A percentile compares a stretch with the other conserved stretches of the same genome.
These are phyloP conservation scores for Oryctes rhinoceros DNA, from an alignment of 1,140 invertebrate species.

Conservation along the genomic window DNA sequence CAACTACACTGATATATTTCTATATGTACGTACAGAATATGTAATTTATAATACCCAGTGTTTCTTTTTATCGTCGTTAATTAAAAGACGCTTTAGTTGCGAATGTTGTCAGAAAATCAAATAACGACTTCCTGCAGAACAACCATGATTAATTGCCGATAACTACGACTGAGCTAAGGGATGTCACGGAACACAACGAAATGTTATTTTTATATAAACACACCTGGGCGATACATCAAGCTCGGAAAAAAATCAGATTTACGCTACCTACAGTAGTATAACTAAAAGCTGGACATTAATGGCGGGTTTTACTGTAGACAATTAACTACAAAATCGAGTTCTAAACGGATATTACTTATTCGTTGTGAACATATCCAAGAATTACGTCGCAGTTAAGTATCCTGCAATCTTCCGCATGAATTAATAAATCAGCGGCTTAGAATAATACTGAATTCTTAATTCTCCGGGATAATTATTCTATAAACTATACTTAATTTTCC, in stretches of 20 bases:
- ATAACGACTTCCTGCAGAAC: conserved; percentile 6
- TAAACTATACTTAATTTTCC: no score
- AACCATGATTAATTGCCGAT: not conserved
- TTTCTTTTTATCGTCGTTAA: conserved; percentile 3
- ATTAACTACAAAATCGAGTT: not conserved
- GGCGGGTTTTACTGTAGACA: not conserved
- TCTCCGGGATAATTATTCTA: no score
- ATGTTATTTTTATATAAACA: not conserved
- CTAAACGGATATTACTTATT: conserved; percentile 8
- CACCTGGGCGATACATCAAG: conserved; percentile 4
- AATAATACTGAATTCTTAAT: no score
- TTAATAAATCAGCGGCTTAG: no score
- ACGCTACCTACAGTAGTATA: not conserved
- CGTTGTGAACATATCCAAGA: not conserved
- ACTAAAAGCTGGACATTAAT: not conserved
- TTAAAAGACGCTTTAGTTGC: not conserved
- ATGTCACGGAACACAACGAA: not conserved
- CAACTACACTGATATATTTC: no score
- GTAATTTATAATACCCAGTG: not conserved
- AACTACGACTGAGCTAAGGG: not conserved
- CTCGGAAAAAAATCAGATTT: not conserved
- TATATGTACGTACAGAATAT: no score
- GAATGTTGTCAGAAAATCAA: conserved; percentile 2
- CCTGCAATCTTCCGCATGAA: not conserved
- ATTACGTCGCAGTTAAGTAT: not conserved